These are phyloP conservation scores for Pelecanus crispus DNA, from an alignment of 2,113 vertebrate species.

Conservation along the genomic window DNA sequence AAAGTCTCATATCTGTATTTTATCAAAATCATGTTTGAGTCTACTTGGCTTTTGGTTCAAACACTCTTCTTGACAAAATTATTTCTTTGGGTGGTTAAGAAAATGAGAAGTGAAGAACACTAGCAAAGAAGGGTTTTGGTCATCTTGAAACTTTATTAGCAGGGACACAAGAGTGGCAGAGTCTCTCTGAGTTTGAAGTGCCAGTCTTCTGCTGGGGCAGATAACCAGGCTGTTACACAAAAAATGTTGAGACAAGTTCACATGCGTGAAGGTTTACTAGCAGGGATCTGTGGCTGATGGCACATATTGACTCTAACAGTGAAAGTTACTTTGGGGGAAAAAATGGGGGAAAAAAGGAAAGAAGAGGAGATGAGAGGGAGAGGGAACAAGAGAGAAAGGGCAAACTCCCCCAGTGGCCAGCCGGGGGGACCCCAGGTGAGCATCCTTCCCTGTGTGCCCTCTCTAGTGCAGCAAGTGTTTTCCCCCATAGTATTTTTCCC, in stretches of 20 bases:
- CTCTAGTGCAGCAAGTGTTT: neutral
- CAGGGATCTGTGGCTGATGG: neutral
- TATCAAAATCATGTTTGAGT: neutral
- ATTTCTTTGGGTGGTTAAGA: neutral
- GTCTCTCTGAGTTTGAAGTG: neutral
- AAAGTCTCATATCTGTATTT: neutral
- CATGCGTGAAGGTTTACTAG: neutral
- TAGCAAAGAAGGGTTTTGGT: neutral
- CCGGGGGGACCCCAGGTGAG: fast-evolving
- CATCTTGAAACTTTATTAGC: neutral
- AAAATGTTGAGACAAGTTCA: neutral
- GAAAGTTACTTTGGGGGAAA: neutral
- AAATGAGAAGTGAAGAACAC: neutral
- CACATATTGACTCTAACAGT: neutral
- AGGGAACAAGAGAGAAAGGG: neutral
- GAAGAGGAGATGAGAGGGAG: neutral
- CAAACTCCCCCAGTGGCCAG: neutral
- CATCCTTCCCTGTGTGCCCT: neutral
- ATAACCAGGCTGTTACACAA: neutral
- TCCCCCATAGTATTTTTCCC: neutral
- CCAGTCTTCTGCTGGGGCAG: neutral
- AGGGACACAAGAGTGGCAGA: neutral
- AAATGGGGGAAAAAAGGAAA: neutral
- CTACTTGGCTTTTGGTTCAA: neutral
- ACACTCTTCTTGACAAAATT: neutral